A percentile compares a stretch with the other conserved stretches of the same genome.
phyloP scores from a whole-genome alignment of 2,888 invertebrate species.

The Drosophila phalerata region DNA sequence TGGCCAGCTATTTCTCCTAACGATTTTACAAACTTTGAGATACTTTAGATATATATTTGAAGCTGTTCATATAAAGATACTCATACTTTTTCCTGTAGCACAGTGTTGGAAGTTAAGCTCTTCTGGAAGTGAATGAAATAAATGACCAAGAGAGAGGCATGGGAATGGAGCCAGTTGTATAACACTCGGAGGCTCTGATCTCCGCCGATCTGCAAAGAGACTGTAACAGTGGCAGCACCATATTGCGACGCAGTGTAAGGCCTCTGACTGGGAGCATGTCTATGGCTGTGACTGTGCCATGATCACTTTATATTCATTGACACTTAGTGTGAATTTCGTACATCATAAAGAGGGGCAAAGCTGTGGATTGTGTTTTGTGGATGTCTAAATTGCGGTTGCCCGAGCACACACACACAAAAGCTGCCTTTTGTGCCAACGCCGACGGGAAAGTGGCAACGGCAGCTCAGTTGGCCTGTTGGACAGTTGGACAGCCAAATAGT shows the following conservation, averaged over 20 bases:
- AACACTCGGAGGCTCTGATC: constrained; percentile 50
- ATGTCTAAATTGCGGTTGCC: constrained; percentile 72
- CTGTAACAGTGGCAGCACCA: constrained; percentile 9
- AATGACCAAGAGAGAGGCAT: constrained; percentile 18
- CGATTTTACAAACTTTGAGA: background rate
- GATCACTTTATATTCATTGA: constrained; percentile 82
- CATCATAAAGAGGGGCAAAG: constrained; percentile 69
- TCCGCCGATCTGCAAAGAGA: constrained; percentile 35
- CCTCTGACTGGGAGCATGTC: constrained; percentile 1
- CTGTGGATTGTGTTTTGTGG: constrained; percentile 24
- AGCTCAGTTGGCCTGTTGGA: constrained; percentile 3
- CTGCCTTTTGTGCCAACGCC: constrained; percentile 70
- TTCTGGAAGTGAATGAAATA: constrained; percentile 28
- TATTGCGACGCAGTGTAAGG: background rate
- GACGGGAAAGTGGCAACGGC: constrained; percentile 57
- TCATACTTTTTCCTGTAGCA: background rate
- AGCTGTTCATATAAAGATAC: background rate
- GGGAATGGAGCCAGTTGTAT: constrained; percentile 58
- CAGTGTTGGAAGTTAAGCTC: constrained; percentile 9
- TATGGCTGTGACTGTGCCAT: constrained; percentile 52
- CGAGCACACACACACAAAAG: constrained; percentile 53
- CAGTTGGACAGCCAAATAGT: constrained; percentile 33
- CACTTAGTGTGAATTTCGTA: constrained; percentile 77
- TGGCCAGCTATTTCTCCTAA: too few species aligned
- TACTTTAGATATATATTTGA: background rate